Evolutionary conservation across 2,113 vertebrate species (phyloP).

Genomic region (Colistium nudipinnis): DNA sequence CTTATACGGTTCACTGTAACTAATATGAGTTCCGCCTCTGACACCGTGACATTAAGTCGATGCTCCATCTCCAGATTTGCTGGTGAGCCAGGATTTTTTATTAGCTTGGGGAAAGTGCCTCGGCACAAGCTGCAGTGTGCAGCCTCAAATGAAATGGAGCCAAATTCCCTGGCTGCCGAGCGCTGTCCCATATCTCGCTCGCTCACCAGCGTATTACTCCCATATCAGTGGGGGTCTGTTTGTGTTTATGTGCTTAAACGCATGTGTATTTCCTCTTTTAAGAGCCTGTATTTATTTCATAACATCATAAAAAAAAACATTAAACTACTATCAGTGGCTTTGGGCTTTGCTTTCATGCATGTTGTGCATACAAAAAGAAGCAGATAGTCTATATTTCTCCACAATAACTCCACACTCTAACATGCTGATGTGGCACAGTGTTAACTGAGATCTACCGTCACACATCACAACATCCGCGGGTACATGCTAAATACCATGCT

Average conservation of each 20-base stretch:
- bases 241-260: conserved; percentile 16
- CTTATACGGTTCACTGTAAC: conserved; percentile 20
- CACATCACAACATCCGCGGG: conserved; percentile 32
- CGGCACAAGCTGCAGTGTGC: conserved; percentile 37
- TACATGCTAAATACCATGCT: conserved; percentile 64
- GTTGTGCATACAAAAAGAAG: conserved; percentile 5
- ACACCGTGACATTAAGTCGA: conserved; percentile 51
- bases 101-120: conserved; percentile 47
- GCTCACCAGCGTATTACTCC: conserved; percentile 26
- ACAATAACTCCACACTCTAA: background rate
- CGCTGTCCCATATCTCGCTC: conserved; percentile 19
- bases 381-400: conserved; percentile 7
- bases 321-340: conserved; percentile 20
- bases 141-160: conserved; percentile 50
- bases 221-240: background rate
- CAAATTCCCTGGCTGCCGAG: conserved; percentile 20
- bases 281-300: background rate
- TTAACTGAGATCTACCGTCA: conserved; percentile 25
- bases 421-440: conserved; percentile 52
- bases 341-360: conserved; percentile 51
- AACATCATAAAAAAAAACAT: conserved; percentile 8
- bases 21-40: conserved; percentile 47
- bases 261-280: background rate
- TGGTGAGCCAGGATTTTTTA: conserved; percentile 41
- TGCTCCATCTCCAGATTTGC: conserved; percentile 32